Conservation (phyloP, 2,797 vertebrate species). For the Tragopan temminckii region DNA sequence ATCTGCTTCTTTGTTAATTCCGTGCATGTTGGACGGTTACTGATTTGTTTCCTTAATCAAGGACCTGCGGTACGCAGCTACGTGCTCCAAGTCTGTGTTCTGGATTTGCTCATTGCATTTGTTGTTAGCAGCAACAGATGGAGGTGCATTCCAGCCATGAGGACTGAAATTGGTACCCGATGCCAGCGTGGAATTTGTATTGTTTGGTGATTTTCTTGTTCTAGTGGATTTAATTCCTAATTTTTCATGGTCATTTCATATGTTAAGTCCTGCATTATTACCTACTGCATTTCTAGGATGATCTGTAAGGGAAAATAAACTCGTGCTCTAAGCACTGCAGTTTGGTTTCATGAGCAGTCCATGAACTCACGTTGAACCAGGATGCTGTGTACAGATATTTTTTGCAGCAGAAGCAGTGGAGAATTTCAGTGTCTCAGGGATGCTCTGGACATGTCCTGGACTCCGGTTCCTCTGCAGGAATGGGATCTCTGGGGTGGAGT, state of each 20-base stretch:
- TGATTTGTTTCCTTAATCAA: not conserved
- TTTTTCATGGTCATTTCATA: not conserved
- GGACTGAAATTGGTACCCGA: not conserved
- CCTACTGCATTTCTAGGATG: not conserved
- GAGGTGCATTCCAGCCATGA: rapidly evolving
- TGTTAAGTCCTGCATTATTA: not conserved
- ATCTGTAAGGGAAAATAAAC: not conserved
- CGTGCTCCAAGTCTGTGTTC: not conserved
- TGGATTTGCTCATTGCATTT: not conserved
- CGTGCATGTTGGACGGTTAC: not conserved
- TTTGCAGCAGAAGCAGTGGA: not conserved
- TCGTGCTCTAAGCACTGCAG: not conserved
- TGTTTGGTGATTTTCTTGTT: not conserved
- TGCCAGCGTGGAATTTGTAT: not conserved
- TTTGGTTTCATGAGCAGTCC: rapidly evolving
- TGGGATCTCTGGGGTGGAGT: not conserved
- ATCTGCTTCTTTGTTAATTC: not conserved
- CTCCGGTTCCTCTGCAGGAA: rapidly evolving
- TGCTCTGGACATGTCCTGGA: not conserved
- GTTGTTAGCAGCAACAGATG: too few species aligned
- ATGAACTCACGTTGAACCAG: not conserved
- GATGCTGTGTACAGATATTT: rapidly evolving
- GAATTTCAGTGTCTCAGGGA: rapidly evolving
- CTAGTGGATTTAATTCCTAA: not conserved
- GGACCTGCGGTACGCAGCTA: not conserved